Evolutionary conservation across 64 coral and sea anemone species (phyloP).

Genomic region (Montipora capricornis): DNA sequence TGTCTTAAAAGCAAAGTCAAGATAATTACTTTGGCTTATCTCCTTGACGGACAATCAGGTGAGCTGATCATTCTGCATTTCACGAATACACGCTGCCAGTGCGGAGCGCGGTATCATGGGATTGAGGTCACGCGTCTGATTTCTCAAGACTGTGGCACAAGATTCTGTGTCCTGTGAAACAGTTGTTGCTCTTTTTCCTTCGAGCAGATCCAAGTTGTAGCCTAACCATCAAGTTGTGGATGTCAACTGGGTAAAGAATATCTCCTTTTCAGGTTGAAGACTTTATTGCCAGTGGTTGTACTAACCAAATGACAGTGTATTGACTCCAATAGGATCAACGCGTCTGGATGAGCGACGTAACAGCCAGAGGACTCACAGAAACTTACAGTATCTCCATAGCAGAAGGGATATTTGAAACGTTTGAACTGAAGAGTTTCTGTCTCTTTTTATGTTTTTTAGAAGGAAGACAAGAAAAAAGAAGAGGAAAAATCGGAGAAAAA

Average conservation of each 20-base stretch:
- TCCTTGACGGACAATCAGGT: too few relatives aligned
- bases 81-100: too few relatives aligned
- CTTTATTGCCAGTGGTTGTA: not conserved
- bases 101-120: too few relatives aligned
- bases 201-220: not conserved
- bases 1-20: too few relatives aligned
- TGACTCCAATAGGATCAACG: not conserved
- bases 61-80: too few relatives aligned
- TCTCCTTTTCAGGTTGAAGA: conserved; percentile 5
- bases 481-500: conserved; percentile 80
- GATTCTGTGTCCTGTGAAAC: not conserved
- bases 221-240: not conserved
- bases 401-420: too few relatives aligned
- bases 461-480: conserved; percentile 93
- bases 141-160: too few relatives aligned
- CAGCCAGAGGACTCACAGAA: not conserved
- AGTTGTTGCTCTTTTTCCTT: conserved; percentile 23
- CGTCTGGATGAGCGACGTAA: not conserved
- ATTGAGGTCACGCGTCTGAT: too few relatives aligned
- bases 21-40: too few relatives aligned
- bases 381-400: not conserved
- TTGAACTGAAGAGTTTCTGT: not conserved
- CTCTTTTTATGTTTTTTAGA: conserved; percentile 57
- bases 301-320: conserved; percentile 7
- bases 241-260: not conserved